These are phyloP conservation scores for Magallana ariakensis DNA, from an alignment of 1,140 invertebrate species.

Conservation along the genomic window DNA sequence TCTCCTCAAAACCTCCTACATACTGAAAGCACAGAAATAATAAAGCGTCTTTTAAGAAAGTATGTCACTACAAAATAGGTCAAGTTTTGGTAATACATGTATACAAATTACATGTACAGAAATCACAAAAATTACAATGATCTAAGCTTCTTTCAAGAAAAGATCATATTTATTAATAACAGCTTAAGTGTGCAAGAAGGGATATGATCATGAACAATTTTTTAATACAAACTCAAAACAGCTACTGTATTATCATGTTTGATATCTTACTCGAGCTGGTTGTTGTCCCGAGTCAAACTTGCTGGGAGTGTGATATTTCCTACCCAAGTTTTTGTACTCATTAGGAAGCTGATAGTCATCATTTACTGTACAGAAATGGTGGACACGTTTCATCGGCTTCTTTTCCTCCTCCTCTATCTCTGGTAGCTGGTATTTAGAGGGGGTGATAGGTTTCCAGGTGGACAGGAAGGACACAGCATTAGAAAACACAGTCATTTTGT, in stretches of 20 bases:
- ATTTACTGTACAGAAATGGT: slow-evolving; percentile 75
- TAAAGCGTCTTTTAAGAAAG: not conserved
- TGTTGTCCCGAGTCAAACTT: slow-evolving; percentile 61
- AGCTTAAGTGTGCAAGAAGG: no score
- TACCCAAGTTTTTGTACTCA: slow-evolving; percentile 65
- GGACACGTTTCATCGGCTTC: slow-evolving; percentile 63
- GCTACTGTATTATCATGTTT: not conserved
- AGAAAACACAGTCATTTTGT: slow-evolving; percentile 48
- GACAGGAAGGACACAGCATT: slow-evolving; percentile 69
- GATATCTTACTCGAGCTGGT: slow-evolving; percentile 58
- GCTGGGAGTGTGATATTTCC: slow-evolving; percentile 71
- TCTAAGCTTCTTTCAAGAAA: no score
- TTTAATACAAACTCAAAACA: no score
- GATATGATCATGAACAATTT: no score
- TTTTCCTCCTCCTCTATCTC: slow-evolving; percentile 28
- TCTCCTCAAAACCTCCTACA: slow-evolving; percentile 49
- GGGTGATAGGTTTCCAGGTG: slow-evolving; percentile 63
- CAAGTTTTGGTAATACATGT: not conserved
- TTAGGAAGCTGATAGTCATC: slow-evolving; percentile 71
- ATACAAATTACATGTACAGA: no score
- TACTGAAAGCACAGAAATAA: slow-evolving; percentile 36
- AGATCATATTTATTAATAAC: no score
- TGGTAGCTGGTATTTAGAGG: slow-evolving; percentile 36
- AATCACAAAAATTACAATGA: not conserved
- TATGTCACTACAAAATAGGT: not conserved